phyloP scores from a whole-genome alignment of 2,113 vertebrate species.

The Ptilorrhoa leucosticta region DNA sequence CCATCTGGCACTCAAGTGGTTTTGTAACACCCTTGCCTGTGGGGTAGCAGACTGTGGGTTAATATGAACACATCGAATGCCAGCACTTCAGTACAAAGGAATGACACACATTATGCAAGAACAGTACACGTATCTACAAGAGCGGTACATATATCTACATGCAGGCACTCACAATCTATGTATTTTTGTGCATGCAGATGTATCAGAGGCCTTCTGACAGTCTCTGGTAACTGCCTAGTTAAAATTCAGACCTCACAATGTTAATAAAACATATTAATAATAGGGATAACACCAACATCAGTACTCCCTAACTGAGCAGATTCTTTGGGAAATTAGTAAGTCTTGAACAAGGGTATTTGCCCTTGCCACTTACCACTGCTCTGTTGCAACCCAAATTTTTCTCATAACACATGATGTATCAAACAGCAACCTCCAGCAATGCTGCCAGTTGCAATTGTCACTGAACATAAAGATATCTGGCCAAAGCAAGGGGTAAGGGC shows the following conservation, averaged over 20 bases:
- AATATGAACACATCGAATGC: rapidly evolving
- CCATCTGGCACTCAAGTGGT: neutral
- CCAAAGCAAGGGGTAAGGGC: neutral
- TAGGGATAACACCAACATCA: neutral
- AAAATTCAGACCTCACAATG: neutral
- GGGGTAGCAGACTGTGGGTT: neutral
- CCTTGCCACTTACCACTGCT: neutral
- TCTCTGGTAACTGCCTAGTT: neutral
- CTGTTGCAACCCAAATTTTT: neutral
- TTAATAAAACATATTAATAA: neutral
- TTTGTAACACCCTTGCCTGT: neutral
- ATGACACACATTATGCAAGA: neutral
- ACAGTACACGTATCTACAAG: neutral
- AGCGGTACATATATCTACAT: neutral
- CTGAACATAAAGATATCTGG: rapidly evolving
- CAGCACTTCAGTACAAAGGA: neutral
- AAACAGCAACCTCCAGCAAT: neutral
- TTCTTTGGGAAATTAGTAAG: neutral
- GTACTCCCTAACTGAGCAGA: neutral
- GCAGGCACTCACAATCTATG: neutral
- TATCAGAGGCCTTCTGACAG: neutral
- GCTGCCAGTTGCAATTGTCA: neutral
- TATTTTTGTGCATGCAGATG: neutral
- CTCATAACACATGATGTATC: neutral
- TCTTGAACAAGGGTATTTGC: neutral